phyloP scores from a whole-genome alignment of 2,888 invertebrate genomes.

The Drosophila anomalata region DNA sequence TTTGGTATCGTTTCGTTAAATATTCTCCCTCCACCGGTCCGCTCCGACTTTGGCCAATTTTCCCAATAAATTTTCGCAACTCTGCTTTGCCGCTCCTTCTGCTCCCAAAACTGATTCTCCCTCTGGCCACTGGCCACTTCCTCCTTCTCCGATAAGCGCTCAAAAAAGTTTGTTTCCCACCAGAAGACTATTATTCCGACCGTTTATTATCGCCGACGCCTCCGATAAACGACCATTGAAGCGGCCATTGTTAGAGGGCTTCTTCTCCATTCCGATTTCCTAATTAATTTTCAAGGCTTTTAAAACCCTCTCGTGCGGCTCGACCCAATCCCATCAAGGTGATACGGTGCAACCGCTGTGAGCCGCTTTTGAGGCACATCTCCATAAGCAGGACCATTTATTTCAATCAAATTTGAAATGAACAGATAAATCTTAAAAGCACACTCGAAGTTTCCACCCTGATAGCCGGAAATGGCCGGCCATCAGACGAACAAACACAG shows the following conservation, averaged over 20 bases:
- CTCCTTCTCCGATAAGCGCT: constrained; percentile 24
- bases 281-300: constrained; percentile 60
- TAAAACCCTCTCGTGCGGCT: constrained; percentile 5
- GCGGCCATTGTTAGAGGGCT: constrained; percentile 54
- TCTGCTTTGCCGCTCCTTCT: constrained; percentile 15
- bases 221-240: constrained; percentile 64
- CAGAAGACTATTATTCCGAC: constrained; percentile 21
- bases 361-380: constrained; percentile 40
- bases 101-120: constrained; percentile 1
- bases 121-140: constrained; percentile 2
- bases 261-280: constrained; percentile 30
- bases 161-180: constrained; percentile 25
- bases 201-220: constrained; percentile 59
- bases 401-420: constrained; percentile 72
- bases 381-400: constrained; percentile 62
- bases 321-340: constrained; percentile 34
- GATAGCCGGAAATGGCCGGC: constrained; percentile 64
- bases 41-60: constrained; percentile 38
- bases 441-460: constrained; percentile 9
- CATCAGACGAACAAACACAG: constrained; percentile 65
- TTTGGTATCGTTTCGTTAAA: constrained; percentile 66
- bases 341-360: constrained; percentile 33
- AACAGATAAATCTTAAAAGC: constrained; percentile 10
- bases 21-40: constrained; percentile 1
- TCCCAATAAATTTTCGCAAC: constrained; percentile 47